These are phyloP conservation scores for Tribolium freemani DNA, from an alignment of 2,888 invertebrate genomes.

Conservation along the genomic window DNA sequence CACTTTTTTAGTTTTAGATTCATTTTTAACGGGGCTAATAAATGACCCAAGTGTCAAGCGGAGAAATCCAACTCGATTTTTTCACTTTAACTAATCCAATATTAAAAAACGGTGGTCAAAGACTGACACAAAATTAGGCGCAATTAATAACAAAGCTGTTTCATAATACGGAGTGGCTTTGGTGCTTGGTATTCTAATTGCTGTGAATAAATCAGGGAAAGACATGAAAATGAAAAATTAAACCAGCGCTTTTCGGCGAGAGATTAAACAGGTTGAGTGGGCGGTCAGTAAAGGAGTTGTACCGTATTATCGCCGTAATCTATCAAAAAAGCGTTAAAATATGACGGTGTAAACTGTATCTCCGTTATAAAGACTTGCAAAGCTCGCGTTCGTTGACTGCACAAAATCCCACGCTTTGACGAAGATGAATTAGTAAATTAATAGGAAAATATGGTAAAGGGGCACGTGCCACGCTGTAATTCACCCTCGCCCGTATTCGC, in stretches of 20 bases:
- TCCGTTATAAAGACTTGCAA: conserved; percentile 12
- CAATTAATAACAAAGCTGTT: too few species aligned
- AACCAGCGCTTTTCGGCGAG: background rate
- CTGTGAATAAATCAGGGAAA: background rate
- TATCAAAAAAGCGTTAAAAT: background rate
- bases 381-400: background rate
- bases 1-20: background rate
- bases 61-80: too few species aligned
- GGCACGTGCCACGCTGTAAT: conserved; percentile 23
- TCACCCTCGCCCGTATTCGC: conserved; percentile 26
- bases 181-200: background rate
- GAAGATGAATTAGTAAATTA: conserved; percentile 37
- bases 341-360: conserved; percentile 11
- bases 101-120: too few species aligned
- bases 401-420: conserved; percentile 12
- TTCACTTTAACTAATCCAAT: too few species aligned
- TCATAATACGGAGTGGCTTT: too few species aligned
- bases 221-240: background rate
- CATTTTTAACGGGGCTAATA: too few species aligned
- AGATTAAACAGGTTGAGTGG: background rate
- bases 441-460: conserved; percentile 31
- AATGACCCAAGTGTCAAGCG: too few species aligned
- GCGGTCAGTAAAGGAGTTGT: background rate
- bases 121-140: too few species aligned
- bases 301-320: background rate